Evolutionary conservation across 1,140 invertebrate species (phyloP).

Genomic region (Thaumetopoea pityocampa): DNA sequence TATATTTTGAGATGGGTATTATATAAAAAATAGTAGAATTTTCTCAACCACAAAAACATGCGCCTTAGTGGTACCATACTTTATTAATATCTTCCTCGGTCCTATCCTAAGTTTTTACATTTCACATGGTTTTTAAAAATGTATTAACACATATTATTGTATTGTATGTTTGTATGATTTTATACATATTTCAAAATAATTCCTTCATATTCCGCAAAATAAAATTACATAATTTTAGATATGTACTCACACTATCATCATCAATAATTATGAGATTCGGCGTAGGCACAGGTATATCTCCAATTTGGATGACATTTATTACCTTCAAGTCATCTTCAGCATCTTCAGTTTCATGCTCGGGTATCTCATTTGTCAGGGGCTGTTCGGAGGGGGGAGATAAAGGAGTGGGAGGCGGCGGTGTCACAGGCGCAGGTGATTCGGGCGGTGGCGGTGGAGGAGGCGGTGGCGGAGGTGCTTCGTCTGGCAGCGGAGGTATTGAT

Average conservation of each 20-base stretch:
- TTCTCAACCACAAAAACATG: too few relatives aligned
- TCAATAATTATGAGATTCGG: conserved; percentile 39
- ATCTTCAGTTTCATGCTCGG: conserved; percentile 5
- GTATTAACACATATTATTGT: too few relatives aligned
- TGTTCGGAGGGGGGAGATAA: conserved; percentile 3
- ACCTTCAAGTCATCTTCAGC: conserved; percentile 28
- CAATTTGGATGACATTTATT: conserved; percentile 32
- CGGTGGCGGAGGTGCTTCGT: conserved; percentile 53
- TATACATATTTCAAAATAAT: too few relatives aligned
- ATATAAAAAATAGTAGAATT: too few relatives aligned
- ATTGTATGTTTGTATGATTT: too few relatives aligned
- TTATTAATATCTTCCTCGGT: too few relatives aligned
- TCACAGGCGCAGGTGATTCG: conserved; percentile 4
- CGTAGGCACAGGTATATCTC: conserved; percentile 43
- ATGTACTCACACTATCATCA: conserved; percentile 39
- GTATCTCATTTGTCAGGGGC: neutral
- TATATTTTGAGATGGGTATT: too few relatives aligned
- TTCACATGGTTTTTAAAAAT: too few relatives aligned
- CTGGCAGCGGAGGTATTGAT: conserved; percentile 77
- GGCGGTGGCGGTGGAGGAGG: conserved; percentile 26
- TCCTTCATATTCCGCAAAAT: too few relatives aligned
- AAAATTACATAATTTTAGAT: conserved; percentile 7
- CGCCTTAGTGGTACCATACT: too few relatives aligned
- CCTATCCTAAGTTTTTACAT: too few relatives aligned
- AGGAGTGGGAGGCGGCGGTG: conserved; percentile 16